Percentiles rank a stretch among this genome's conserved stretches.
These are phyloP conservation scores for Pardosa pseudoannulata DNA, from an alignment of 2,888 invertebrate species.

Conservation along the genomic window DNA sequence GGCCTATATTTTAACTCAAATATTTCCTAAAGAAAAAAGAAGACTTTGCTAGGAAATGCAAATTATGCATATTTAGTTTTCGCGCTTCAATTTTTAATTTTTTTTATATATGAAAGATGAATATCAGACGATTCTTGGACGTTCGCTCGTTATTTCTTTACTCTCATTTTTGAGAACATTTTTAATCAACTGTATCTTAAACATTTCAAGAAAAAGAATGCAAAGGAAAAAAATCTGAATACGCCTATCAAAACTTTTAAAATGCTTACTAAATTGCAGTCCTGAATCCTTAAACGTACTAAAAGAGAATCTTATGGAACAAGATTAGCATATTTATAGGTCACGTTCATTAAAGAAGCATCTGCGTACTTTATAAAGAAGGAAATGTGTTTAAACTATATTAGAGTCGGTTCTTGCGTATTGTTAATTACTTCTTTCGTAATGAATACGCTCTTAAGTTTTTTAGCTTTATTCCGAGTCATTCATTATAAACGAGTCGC, in stretches of 20 bases:
- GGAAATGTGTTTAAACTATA: no score
- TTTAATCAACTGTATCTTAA: slow-evolving; percentile 50
- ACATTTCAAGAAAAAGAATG: slow-evolving; percentile 9
- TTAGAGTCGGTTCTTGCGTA: no score
- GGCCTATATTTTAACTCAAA: slow-evolving; percentile 22
- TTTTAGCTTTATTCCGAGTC: no score
- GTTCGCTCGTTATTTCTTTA: slow-evolving; percentile 36
- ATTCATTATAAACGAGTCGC: no score
- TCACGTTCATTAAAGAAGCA: no score
- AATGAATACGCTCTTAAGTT: no score
- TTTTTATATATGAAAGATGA: neutral
- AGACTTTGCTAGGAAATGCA: slow-evolving; percentile 10
- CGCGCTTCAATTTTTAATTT: slow-evolving; percentile 31
- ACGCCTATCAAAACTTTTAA: slow-evolving; percentile 33
- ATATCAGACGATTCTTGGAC: slow-evolving; percentile 23
- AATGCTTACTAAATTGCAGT: slow-evolving; percentile 51
- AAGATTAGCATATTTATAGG: neutral
- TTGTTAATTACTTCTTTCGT: no score
- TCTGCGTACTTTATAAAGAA: no score
- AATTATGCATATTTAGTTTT: slow-evolving; percentile 25
- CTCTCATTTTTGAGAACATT: slow-evolving; percentile 40
- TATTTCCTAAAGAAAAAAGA: neutral
- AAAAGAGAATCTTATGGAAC: slow-evolving; percentile 23
- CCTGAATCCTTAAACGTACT: slow-evolving; percentile 43
- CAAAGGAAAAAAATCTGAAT: slow-evolving; percentile 23